Conservation (phyloP, 2,888 invertebrate genomes). For the Autographa pulchrina region DNA sequence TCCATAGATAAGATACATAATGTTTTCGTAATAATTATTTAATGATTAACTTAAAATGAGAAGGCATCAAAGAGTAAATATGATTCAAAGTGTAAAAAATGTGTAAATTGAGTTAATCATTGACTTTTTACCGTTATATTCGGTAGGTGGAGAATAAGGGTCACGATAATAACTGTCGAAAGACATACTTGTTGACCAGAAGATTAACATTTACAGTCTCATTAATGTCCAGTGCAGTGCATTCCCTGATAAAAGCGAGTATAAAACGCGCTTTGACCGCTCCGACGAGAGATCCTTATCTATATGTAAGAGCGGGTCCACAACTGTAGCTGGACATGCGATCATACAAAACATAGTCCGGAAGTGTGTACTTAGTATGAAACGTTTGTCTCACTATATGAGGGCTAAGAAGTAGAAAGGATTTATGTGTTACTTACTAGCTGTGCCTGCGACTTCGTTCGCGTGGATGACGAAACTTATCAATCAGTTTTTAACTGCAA, state of each 20-base stretch:
- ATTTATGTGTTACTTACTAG: not conserved
- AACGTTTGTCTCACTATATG: constrained; percentile 36
- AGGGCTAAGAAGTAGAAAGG: constrained; percentile 21
- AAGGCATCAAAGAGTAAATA: too few species aligned
- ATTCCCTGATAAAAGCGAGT: not conserved
- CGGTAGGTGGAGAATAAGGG: not conserved
- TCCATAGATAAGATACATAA: too few species aligned
- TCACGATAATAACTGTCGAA: not conserved
- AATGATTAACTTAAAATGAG: too few species aligned
- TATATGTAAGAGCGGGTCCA: constrained; percentile 12
- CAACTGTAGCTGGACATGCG: constrained; percentile 16
- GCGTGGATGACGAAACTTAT: too few species aligned
- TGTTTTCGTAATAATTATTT: too few species aligned
- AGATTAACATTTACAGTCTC: not conserved
- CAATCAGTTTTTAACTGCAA: too few species aligned
- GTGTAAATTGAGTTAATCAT: not conserved
- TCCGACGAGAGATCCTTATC: constrained; percentile 32
- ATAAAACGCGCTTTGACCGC: not conserved
- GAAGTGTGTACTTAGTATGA: constrained; percentile 27
- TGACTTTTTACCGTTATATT: not conserved
- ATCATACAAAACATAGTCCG: constrained; percentile 30
- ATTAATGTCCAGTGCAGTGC: not conserved
- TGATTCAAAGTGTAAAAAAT: too few species aligned
- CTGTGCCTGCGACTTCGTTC: too few species aligned
- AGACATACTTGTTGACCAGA: not conserved